A percentile compares a stretch with the other conserved stretches of the same genome.
phyloP scores from a whole-genome alignment of 2,888 invertebrate species.

The Lamproptera curius region DNA sequence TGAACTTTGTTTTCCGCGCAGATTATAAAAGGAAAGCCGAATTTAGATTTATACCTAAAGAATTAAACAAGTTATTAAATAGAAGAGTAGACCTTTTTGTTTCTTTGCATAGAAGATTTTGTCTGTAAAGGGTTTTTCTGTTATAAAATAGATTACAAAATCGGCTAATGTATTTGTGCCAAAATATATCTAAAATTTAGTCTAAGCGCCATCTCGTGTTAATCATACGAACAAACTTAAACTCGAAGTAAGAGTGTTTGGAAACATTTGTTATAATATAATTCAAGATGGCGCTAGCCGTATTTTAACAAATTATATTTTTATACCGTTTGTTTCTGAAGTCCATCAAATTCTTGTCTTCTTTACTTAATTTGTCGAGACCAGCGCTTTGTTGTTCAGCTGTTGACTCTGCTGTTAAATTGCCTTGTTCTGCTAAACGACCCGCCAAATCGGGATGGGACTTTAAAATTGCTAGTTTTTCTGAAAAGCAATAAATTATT shows the following conservation, averaged over 20 bases:
- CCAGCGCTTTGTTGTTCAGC: conserved; percentile 78
- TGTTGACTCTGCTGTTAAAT: conserved; percentile 78
- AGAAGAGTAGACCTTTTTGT: not conserved
- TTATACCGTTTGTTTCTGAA: conserved; percentile 50
- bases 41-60: conserved; percentile 79
- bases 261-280: not conserved
- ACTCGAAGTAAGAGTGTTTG: not conserved
- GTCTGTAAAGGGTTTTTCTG: not conserved
- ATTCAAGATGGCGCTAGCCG: not conserved
- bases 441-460: conserved; percentile 83
- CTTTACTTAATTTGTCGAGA: conserved; percentile 66
- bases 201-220: conserved; percentile 13
- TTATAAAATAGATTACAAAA: not conserved
- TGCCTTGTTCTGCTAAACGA: conserved; percentile 70
- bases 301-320: not conserved
- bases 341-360: conserved; percentile 72
- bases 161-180: too few species aligned
- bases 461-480: conserved; percentile 73
- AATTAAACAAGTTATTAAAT: not conserved
- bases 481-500: too few species aligned
- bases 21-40: conserved; percentile 83
- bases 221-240: not conserved
- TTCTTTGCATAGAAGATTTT: not conserved
- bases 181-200: not conserved
- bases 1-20: conserved; percentile 81